Percentiles rank a stretch among this genome's conserved stretches.
These are phyloP conservation scores for Chlamydotis undulata DNA, from an alignment of 2,113 vertebrate species.

Conservation along the genomic window DNA sequence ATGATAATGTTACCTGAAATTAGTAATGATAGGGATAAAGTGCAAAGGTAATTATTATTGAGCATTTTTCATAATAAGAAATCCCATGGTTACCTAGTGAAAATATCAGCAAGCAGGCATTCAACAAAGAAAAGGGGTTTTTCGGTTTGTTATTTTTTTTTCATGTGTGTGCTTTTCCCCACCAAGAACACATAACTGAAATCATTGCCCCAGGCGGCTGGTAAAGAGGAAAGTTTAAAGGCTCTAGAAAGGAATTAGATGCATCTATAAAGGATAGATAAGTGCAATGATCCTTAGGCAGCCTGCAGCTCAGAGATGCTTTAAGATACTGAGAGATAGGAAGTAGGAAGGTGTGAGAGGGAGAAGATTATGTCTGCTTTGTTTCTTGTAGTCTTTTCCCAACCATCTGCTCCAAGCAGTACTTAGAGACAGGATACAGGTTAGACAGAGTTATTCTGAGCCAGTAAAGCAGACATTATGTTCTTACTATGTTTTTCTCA, in stretches of 20 bases:
- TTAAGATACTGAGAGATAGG: neutral
- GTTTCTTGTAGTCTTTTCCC: neutral
- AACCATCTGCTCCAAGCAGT: neutral
- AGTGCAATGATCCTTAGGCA: neutral
- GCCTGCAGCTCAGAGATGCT: neutral
- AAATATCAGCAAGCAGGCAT: neutral
- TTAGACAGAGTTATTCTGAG: slow-evolving; percentile 33
- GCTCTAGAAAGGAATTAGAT: neutral
- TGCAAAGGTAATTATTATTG: neutral
- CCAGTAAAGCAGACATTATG: neutral
- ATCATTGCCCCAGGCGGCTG: neutral
- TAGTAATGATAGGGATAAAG: neutral
- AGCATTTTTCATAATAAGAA: neutral
- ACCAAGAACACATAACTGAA: neutral
- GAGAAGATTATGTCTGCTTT: neutral
- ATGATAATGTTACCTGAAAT: neutral
- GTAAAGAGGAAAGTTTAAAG: neutral
- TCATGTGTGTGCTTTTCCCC: neutral
- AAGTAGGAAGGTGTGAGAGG: slow-evolving; percentile 12
- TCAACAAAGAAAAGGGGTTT: neutral
- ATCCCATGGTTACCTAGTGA: neutral
- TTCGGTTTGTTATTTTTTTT: neutral
- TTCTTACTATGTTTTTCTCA: neutral
- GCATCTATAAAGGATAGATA: neutral
- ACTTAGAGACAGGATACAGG: neutral